Evolutionary conservation across 2,888 invertebrate genomes (phyloP), one percentile per base, ranked within the genome.

Genomic region (Sesamia inferens): DNA sequence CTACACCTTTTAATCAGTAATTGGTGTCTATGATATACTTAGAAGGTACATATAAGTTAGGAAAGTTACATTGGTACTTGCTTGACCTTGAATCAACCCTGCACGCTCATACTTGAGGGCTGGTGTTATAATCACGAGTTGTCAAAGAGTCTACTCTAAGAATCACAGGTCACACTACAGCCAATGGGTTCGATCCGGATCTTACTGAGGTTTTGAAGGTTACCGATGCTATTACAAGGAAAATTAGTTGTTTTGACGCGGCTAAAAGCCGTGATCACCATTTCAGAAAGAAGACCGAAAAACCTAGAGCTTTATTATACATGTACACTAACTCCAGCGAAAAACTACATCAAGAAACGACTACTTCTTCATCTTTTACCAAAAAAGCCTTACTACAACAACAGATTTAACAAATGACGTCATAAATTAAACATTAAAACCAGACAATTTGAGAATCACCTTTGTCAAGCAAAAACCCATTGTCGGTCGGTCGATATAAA

Each of bases 381-480:
- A 42, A 54, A 78, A 79, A 63, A 78, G 47, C 19, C 11, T 51
- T 13, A 71, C 67, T 64, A 73, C 69, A 69, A 70, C 79, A 74
- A 75, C 75, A 65, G 88, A 85, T 89, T 90, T 92, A 94, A 92
- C 93, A 93, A 93, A 94, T 94, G 92, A 91, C 88, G 79, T 90
- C 86, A 94, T 94, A 94, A 94, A 94, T 94, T 93, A 93, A 90
- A 93, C 93, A 93, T 94, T 89, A 88, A 89, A 69, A 83, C 80
- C 82, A 67, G 85, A 89, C 91, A 88, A 92, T 92, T 92, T 90
- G 87, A 87, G 87, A 91, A 91, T 89, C 89, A 87, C 88, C 85
- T 87, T 84, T 71, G 82, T 68, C 64, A 65, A 65, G 74, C 86
- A 90, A 89, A 89, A 85, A 83, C 19, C 62, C 61, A 74, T 79